Conservation (phyloP, 2,888 invertebrate species). For the Cerceris ruficornis region DNA sequence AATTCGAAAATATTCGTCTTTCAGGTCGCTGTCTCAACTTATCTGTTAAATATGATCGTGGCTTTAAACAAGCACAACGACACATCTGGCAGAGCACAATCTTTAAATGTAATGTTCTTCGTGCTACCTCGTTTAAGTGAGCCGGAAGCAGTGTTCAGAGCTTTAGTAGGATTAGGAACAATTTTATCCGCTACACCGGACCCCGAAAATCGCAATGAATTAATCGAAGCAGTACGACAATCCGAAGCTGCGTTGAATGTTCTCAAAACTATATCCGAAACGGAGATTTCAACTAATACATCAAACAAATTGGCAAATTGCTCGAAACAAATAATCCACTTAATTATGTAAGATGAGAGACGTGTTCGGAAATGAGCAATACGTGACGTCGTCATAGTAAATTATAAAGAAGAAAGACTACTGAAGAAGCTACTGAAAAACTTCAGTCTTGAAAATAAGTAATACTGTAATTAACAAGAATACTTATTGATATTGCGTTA, state of each 20-base stretch:
- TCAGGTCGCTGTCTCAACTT: slow-evolving; percentile 89
- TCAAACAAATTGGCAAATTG: slow-evolving; percentile 73
- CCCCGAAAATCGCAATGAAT: slow-evolving; percentile 66
- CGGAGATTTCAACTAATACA: slow-evolving; percentile 46
- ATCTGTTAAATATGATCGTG: slow-evolving; percentile 88
- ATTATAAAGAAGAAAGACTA: slow-evolving; percentile 4
- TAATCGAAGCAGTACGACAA: slow-evolving; percentile 70
- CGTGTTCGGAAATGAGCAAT: slow-evolving; percentile 2
- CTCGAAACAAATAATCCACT: slow-evolving; percentile 76
- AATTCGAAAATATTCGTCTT: slow-evolving; percentile 58
- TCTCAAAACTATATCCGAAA: slow-evolving; percentile 71
- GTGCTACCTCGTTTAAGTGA: slow-evolving; percentile 85
- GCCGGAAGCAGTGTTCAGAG: slow-evolving; percentile 89
- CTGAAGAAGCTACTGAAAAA: slow-evolving; percentile 10
- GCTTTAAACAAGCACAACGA: slow-evolving; percentile 84
- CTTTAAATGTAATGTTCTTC: slow-evolving; percentile 84
- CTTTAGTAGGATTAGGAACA: slow-evolving; percentile 90
- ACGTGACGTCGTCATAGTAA: slow-evolving; percentile 16
- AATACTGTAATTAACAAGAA: slow-evolving; percentile 35
- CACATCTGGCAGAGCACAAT: slow-evolving; percentile 81
- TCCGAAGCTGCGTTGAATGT: slow-evolving; percentile 70
- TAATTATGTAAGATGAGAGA: slow-evolving; percentile 68
- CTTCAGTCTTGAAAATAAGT: slow-evolving; percentile 30
- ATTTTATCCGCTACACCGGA: slow-evolving; percentile 83
- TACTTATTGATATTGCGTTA: slow-evolving; percentile 38